These are phyloP conservation scores for Deroplatys truncata DNA, from an alignment of 2,888 invertebrate genomes.

Conservation along the genomic window DNA sequence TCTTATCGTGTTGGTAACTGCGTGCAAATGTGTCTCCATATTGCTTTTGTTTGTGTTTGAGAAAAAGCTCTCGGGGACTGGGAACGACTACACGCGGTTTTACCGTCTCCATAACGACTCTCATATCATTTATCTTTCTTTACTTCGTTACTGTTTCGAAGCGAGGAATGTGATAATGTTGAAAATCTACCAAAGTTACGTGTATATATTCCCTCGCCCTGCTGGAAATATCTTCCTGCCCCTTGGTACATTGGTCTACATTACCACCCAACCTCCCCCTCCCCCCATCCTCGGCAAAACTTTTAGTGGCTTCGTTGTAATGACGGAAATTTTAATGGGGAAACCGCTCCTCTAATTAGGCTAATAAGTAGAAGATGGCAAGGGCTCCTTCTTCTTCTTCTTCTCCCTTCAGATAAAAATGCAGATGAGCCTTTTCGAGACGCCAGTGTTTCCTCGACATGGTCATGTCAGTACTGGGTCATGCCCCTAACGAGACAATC, in stretches of 20 bases:
- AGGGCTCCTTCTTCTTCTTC: conserved; percentile 11
- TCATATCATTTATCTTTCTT: neutral
- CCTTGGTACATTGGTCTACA: neutral
- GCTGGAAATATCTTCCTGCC: neutral
- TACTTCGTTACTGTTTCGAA: neutral
- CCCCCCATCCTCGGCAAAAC: neutral
- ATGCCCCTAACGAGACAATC: too few species aligned
- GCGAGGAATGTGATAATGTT: neutral
- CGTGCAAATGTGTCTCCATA: neutral
- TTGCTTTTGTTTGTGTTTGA: neutral
- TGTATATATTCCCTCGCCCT: neutral
- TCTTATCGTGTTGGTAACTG: neutral
- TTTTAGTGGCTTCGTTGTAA: conserved; percentile 12
- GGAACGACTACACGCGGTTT: too few species aligned
- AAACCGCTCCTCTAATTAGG: conserved; percentile 20
- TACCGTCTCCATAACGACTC: neutral
- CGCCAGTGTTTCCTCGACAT: neutral
- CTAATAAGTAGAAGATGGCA: conserved; percentile 17
- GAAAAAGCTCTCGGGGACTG: neutral
- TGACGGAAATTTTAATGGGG: conserved; percentile 21
- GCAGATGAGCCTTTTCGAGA: conserved; percentile 17
- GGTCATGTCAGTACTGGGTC: too few species aligned
- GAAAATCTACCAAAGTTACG: neutral
- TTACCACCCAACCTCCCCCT: neutral
- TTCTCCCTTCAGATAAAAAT: conserved; percentile 25